These are phyloP conservation scores for Coranthus polyacanthus DNA, from an alignment of 2,797 vertebrate genomes.

Conservation along the genomic window DNA sequence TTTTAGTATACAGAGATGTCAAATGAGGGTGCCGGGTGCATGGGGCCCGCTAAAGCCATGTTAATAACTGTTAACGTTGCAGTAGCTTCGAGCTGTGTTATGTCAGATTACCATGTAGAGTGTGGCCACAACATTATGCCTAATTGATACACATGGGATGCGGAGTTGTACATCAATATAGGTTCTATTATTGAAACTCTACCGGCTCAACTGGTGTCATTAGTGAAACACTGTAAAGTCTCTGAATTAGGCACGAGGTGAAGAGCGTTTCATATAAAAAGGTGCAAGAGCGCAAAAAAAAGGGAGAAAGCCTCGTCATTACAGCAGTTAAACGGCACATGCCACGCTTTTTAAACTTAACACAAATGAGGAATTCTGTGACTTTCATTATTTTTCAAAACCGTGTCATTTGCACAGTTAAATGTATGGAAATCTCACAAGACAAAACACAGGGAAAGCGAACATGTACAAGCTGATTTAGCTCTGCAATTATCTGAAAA, in stretches of 20 bases:
- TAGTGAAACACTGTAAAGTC: no score
- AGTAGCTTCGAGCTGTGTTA: slow-evolving; percentile 41
- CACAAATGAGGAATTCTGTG: no score
- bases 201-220: slow-evolving; percentile 4
- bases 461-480: slow-evolving; percentile 7
- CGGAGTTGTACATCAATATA: slow-evolving; percentile 20
- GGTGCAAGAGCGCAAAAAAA: no score
- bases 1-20: slow-evolving; percentile 78
- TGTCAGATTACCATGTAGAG: slow-evolving; percentile 42
- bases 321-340: no score
- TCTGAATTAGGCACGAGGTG: no score
- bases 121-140: slow-evolving; percentile 34
- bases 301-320: no score
- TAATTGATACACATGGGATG: slow-evolving; percentile 17
- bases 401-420: background rate
- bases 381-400: no score
- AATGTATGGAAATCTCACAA: background rate
- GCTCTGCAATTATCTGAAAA: slow-evolving; percentile 12
- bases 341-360: no score
- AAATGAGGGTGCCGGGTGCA: slow-evolving; percentile 59
- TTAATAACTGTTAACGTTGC: slow-evolving; percentile 59
- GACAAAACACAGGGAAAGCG: slow-evolving; percentile 1
- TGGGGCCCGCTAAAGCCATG: slow-evolving; percentile 58
- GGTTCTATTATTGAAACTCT: slow-evolving; percentile 5
- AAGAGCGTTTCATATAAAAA: no score